phyloP scores from a whole-genome alignment of 2,113 vertebrate genomes.

The Otolemur garnettii region DNA sequence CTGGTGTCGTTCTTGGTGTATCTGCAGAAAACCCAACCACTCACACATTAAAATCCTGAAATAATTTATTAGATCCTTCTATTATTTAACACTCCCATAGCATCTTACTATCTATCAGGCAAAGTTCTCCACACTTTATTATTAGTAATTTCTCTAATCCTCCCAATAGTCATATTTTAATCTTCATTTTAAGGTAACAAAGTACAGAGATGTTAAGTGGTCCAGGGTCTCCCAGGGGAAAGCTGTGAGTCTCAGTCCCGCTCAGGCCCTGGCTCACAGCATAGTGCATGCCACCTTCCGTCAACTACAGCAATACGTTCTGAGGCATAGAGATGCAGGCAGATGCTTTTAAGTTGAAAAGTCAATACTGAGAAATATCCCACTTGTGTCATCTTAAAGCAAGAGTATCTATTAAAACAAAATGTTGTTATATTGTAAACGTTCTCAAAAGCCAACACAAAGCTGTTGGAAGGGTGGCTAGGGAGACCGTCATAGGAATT shows the following conservation, averaged over 20 bases:
- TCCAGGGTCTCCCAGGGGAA: not conserved
- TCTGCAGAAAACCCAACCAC: not conserved
- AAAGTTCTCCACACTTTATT: not conserved
- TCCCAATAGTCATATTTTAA: not conserved
- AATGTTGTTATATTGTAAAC: not conserved
- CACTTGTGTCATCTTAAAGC: not conserved
- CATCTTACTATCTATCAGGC: not conserved
- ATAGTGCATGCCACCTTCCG: not conserved
- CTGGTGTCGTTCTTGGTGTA: not conserved
- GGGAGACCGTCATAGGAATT: not conserved
- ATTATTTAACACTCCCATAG: not conserved
- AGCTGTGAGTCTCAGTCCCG: not conserved
- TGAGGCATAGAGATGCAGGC: not conserved
- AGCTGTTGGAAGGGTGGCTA: not conserved
- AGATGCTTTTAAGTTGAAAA: constrained; percentile 17
- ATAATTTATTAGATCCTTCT: not conserved
- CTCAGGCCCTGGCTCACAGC: not conserved
- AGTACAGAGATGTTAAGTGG: not conserved
- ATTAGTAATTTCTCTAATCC: not conserved
- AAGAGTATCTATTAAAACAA: constrained; percentile 38
- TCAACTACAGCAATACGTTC: not conserved
- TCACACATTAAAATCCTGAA: not conserved
- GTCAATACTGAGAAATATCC: not conserved
- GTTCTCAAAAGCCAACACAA: not conserved
- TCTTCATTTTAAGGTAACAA: constrained; percentile 25